These are phyloP conservation scores for Cochlearius cochlearius DNA, from an alignment of 2,113 vertebrate species.

Conservation along the genomic window DNA sequence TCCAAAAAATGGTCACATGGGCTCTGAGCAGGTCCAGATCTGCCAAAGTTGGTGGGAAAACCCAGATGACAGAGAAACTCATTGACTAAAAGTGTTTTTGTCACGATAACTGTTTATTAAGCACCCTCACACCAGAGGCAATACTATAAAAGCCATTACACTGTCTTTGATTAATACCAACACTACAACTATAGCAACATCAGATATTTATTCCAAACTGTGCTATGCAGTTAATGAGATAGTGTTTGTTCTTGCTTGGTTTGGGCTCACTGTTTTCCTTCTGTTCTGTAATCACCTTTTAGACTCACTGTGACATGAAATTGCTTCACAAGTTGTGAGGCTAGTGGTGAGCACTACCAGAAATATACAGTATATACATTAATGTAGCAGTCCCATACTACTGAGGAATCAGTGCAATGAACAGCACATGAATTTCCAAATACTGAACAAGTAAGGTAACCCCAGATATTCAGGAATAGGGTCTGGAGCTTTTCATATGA, in stretches of 20 bases:
- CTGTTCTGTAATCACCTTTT: not conserved
- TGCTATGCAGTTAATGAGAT: not conserved
- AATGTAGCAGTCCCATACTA: not conserved
- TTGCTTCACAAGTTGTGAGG: not conserved
- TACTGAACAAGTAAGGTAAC: fast-evolving
- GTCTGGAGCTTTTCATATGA: not conserved
- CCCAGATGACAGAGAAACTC: not conserved
- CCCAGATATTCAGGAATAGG: not conserved
- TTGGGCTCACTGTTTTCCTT: not conserved
- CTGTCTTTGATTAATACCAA: not conserved
- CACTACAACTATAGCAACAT: not conserved
- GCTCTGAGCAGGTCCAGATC: not conserved
- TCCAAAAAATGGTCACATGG: not conserved
- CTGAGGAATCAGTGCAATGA: not conserved
- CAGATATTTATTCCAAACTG: not conserved
- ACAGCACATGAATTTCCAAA: not conserved
- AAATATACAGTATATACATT: not conserved
- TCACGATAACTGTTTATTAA: not conserved
- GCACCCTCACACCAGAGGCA: not conserved
- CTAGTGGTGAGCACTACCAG: not conserved
- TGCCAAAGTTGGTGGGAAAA: not conserved
- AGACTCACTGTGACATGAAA: not conserved
- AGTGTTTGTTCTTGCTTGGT: not conserved
- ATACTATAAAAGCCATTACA: not conserved
- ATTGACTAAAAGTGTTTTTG: not conserved